Evolutionary conservation across 2,113 vertebrate species (phyloP).

Genomic region (Perca flavescens): DNA sequence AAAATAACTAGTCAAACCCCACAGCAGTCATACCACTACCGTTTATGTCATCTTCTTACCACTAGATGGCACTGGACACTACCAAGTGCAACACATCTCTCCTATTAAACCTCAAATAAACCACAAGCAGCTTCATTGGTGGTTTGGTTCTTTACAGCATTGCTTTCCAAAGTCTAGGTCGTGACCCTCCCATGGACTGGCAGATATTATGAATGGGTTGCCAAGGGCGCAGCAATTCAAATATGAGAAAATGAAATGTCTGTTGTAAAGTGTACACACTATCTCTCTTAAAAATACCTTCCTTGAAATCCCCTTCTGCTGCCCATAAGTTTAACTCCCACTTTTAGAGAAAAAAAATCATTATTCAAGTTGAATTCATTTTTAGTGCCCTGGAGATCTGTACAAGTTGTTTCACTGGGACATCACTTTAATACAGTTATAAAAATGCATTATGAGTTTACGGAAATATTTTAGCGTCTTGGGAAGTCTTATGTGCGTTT

Average conservation of each 20-base stretch:
- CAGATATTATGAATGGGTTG: slow-evolving; percentile 18
- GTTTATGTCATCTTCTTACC: slow-evolving; percentile 14
- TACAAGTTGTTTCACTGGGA: slow-evolving; percentile 35
- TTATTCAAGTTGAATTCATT: slow-evolving; percentile 40
- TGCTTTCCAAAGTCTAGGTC: slow-evolving; percentile 13
- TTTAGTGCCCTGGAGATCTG: slow-evolving; percentile 29
- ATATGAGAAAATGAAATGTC: slow-evolving; percentile 3
- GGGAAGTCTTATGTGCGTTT: slow-evolving; percentile 19
- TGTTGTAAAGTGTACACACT: not conserved
- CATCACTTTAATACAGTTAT: slow-evolving; percentile 27
- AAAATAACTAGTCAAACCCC: not conserved
- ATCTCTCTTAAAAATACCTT: slow-evolving; percentile 24
- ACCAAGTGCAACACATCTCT: not conserved
- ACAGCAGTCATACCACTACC: not conserved
- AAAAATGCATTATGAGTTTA: slow-evolving; percentile 36
- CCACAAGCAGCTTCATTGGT: not conserved
- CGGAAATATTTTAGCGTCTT: slow-evolving; percentile 30
- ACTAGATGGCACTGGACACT: slow-evolving; percentile 76
- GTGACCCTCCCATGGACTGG: not conserved
- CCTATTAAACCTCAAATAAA: slow-evolving; percentile 35
- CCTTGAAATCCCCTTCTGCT: not conserved
- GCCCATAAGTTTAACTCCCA: not conserved
- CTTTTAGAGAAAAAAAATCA: slow-evolving; percentile 19
- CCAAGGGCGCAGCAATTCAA: slow-evolving; percentile 3
- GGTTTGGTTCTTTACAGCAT: slow-evolving; percentile 24